phyloP scores from a whole-genome alignment of 2,113 vertebrate species.

The Emydura subglobosa region DNA sequence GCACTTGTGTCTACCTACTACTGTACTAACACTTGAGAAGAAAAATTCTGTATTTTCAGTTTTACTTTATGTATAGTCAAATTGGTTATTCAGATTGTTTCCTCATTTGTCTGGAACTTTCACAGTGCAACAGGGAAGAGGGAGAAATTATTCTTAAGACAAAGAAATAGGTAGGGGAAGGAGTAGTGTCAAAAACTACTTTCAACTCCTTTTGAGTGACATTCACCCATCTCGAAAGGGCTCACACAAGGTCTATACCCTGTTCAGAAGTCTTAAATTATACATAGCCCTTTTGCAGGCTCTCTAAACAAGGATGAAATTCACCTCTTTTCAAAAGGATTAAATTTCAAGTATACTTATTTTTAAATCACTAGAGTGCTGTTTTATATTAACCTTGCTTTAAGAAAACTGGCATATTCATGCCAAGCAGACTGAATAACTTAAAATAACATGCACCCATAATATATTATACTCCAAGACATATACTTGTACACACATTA shows the following conservation, averaged over 20 bases:
- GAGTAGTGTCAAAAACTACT: accelerated
- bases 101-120: background rate
- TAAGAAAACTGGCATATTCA: background rate
- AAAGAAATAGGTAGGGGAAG: background rate
- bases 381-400: background rate
- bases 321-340: background rate
- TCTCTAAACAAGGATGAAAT: background rate
- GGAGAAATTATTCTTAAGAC: accelerated
- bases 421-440: background rate
- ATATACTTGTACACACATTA: background rate
- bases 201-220: accelerated
- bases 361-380: background rate
- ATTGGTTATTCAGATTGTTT: background rate
- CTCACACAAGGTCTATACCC: background rate
- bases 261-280: background rate
- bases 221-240: background rate
- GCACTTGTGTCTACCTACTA: background rate
- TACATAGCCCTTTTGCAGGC: background rate
- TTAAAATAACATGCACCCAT: background rate
- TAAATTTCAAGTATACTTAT: background rate
- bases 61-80: background rate
- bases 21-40: background rate
- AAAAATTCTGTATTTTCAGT: background rate
- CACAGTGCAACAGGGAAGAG: background rate
- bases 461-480: background rate